phyloP scores from a whole-genome alignment of 1,140 invertebrate genomes.

The Episyrphus balteatus region DNA sequence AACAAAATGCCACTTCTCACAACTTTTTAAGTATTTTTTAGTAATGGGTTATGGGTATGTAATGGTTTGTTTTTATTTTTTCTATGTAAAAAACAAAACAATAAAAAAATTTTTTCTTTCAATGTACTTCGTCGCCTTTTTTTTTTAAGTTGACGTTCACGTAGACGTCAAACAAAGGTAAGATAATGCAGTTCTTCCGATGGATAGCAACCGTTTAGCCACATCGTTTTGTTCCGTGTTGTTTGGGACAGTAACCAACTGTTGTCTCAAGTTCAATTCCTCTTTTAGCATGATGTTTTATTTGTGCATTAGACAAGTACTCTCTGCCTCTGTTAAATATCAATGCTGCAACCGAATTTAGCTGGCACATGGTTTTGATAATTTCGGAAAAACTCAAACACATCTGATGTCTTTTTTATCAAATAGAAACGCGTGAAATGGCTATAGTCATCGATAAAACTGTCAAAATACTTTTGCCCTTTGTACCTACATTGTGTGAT shows the following conservation, averaged over 20 bases:
- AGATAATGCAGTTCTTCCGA: too few relatives aligned
- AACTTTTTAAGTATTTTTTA: too few relatives aligned
- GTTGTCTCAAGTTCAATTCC: conserved; percentile 13
- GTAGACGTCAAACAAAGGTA: too few relatives aligned
- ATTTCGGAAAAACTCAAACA: background rate
- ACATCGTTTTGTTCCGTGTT: conserved; percentile 30
- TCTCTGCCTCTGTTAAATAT: conserved; percentile 23
- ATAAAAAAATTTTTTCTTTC: conserved; percentile 12
- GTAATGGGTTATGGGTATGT: conserved; percentile 16
- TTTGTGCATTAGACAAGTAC: conserved; percentile 9
- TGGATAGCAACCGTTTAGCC: conserved; percentile 19
- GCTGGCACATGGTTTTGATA: conserved; percentile 24
- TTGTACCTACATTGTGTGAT: background rate
- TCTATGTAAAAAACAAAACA: too few relatives aligned
- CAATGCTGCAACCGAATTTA: too few relatives aligned
- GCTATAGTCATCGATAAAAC: background rate
- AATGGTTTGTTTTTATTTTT: conserved; percentile 18
- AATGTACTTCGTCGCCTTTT: too few relatives aligned
- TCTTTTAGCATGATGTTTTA: background rate
- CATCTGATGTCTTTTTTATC: background rate
- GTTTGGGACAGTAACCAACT: conserved; percentile 20
- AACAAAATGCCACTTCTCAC: too few relatives aligned
- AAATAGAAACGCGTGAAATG: background rate
- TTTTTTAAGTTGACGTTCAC: too few relatives aligned
- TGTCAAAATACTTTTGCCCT: background rate